Conservation (phyloP, 2,888 invertebrate genomes). For the Ennomos quercinarius region DNA sequence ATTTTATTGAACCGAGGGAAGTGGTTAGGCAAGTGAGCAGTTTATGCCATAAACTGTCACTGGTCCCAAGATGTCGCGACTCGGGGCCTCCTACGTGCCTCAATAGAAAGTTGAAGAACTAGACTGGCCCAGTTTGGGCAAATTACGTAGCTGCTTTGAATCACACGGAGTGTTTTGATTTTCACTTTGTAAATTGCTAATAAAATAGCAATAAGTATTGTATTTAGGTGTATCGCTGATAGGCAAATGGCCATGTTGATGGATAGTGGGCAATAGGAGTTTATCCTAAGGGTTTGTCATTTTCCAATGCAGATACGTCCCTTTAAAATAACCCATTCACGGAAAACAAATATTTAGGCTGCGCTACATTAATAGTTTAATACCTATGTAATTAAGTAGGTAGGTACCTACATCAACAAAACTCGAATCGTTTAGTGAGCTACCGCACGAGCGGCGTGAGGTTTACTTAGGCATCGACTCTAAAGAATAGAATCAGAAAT, state of each 20-base stretch:
- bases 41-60: conserved; percentile 53
- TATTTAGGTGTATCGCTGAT: conserved; percentile 11
- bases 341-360: too few relatives aligned
- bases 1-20: conserved; percentile 40
- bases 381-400: too few relatives aligned
- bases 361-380: too few relatives aligned
- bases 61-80: conserved; percentile 61
- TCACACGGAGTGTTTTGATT: conserved; percentile 62
- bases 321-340: too few relatives aligned
- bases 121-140: conserved; percentile 69
- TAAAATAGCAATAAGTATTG: conserved; percentile 2
- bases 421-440: too few relatives aligned
- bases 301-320: too few relatives aligned
- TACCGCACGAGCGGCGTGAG: too few relatives aligned
- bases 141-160: conserved; percentile 64
- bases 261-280: too few relatives aligned
- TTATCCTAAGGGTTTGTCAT: too few relatives aligned
- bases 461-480: too few relatives aligned
- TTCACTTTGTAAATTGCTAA: conserved; percentile 51
- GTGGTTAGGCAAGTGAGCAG: conserved; percentile 40
- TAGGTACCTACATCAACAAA: too few relatives aligned
- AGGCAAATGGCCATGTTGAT: conserved; percentile 1
- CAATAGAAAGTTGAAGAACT: conserved; percentile 83
- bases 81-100: conserved; percentile 67
- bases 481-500: too few relatives aligned